A percentile compares a stretch with the other conserved stretches of the same genome.
Conservation (phyloP, 1,140 invertebrate genomes). For the Drosophila pectinifera region DNA sequence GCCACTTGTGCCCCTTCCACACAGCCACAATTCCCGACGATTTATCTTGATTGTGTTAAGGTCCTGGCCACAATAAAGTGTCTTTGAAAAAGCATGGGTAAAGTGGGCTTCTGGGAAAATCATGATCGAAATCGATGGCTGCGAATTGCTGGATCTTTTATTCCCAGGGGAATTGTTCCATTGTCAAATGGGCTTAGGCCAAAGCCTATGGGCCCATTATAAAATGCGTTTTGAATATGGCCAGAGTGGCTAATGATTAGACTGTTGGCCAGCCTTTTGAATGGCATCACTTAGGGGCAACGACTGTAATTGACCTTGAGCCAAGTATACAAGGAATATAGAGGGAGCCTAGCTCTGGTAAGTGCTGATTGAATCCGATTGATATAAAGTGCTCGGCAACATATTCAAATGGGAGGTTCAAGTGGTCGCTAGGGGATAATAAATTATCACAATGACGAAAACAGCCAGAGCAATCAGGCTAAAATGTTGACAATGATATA, state of each 20-base stretch:
- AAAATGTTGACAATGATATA: constrained; percentile 1
- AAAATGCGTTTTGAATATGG: constrained; percentile 57
- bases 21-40: constrained; percentile 72
- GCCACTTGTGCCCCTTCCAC: constrained; percentile 14
- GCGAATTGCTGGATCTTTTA: constrained; percentile 11
- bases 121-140: constrained; percentile 50
- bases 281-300: constrained; percentile 45
- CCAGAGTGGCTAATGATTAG: constrained; percentile 48
- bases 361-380: constrained; percentile 52
- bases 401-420: constrained; percentile 32
- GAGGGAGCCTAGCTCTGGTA: constrained; percentile 4
- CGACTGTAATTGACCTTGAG: constrained; percentile 53
- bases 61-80: constrained; percentile 61
- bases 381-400: constrained; percentile 23
- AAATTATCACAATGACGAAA: neutral
- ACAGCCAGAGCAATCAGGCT: neutral
- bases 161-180: constrained; percentile 21
- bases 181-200: constrained; percentile 43
- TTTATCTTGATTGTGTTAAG: constrained; percentile 75
- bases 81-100: constrained; percentile 30
- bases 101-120: constrained; percentile 53
- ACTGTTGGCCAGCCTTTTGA: constrained; percentile 39
- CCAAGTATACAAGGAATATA: neutral
- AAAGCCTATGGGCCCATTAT: constrained; percentile 40
- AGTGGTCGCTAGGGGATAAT: constrained; percentile 16